These are phyloP conservation scores for Tetrapedia diversipes DNA, from an alignment of 2,888 invertebrate species.

Conservation along the genomic window DNA sequence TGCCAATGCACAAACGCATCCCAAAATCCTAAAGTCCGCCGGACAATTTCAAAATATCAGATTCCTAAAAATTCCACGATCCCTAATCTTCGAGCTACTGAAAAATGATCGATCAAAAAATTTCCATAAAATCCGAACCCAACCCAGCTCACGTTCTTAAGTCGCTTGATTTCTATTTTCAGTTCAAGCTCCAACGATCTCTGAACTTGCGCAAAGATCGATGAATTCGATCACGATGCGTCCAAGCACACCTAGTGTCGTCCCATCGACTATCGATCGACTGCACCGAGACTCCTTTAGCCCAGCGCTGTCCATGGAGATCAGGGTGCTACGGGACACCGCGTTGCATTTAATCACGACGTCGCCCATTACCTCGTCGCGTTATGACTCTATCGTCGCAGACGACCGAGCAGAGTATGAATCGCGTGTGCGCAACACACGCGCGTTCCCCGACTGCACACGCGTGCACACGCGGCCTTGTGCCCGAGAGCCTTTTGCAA, in stretches of 20 bases:
- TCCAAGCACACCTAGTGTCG: not conserved
- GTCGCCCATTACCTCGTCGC: conserved; percentile 63
- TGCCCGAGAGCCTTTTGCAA: conserved; percentile 9
- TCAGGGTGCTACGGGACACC: conserved; percentile 26
- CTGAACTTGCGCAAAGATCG: not conserved
- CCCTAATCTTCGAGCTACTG: too few relatives aligned
- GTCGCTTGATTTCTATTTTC: too few relatives aligned
- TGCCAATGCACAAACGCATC: too few relatives aligned
- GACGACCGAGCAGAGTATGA: conserved; percentile 14
- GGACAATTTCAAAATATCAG: too few relatives aligned
- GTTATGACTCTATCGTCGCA: conserved; percentile 56
- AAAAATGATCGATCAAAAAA: too few relatives aligned
- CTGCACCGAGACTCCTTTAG: conserved; percentile 13
- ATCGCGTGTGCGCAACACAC: conserved; percentile 17
- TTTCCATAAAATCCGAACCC: too few relatives aligned
- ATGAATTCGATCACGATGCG: not conserved
- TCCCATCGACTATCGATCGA: conserved; percentile 29
- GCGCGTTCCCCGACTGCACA: not conserved
- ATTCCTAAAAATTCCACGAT: too few relatives aligned
- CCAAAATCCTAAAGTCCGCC: too few relatives aligned
- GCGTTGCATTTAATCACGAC: conserved; percentile 64
- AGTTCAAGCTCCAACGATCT: too few relatives aligned
- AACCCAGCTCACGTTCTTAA: too few relatives aligned
- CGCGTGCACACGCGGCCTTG: not conserved
- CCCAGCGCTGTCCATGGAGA: conserved; percentile 39